Base-by-base conservation (phyloP, 2,113 vertebrate species). In the Plectropomus leopardus region DNA sequence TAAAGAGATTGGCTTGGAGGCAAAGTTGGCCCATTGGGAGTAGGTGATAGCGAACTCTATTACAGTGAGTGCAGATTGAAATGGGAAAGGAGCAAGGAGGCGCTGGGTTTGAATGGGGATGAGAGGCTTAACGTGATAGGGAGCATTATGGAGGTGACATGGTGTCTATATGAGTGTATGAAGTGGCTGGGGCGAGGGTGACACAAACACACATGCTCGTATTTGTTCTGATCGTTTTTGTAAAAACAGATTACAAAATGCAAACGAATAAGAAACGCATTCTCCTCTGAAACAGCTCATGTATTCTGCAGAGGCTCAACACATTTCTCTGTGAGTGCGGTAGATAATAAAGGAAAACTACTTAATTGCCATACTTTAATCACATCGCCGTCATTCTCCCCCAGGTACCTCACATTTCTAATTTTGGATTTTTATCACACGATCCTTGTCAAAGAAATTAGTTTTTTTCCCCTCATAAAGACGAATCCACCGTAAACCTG, bases 1-100 rank as follows among this genome's bases (percentile, higher is more conserved):
- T 84, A 84, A 83, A 86, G 81, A 89, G 85, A 93, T 86, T 91
- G 86, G 78, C 87, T 86, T 17, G 76, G 66, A 88, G 85, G 86
- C 57, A 63, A 71, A 71, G 86, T 68, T 65, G 80, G 8, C 86
- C 86, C 84, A 23, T 61, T 53, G 89, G 84, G 76, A 91, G 65
- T 44, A 40, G 64, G 65, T 67, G 85, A 86, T 67, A 78, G 88
- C 47, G 77, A 92, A 92, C 86, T 89, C 89, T 77, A 92, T 93
- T 92, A 92, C 79, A 65, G 45, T 15, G 76, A 88, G 91, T 70
- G 86, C 84, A 91, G 88, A 88, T 67, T 83, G 88, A 84, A 88
- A 89, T 80, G 64, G 84, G 67, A 86, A 64, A 30, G 68, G 34
- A 76, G 84, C 75, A 54, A 57, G 54, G 19, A 76, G 78, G 63